Conservation (phyloP, 2,113 vertebrate genomes). For the Paralichthys olivaceus region DNA sequence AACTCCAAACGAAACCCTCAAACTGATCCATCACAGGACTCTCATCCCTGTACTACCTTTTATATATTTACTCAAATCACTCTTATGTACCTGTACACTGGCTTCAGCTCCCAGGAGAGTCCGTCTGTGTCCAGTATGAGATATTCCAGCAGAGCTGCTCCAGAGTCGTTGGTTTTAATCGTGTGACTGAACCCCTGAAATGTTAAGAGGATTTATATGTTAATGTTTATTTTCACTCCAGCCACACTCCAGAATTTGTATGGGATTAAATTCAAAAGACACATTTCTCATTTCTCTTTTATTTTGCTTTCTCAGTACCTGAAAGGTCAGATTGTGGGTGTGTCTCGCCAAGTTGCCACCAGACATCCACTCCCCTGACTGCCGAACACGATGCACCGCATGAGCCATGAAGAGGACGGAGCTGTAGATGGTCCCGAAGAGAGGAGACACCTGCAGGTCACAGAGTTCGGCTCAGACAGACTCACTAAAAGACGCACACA, state of each 20-base stretch:
- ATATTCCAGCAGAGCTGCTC: slow-evolving; percentile 73
- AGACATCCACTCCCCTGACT: slow-evolving; percentile 79
- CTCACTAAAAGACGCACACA: not conserved
- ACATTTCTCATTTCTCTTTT: too few species aligned
- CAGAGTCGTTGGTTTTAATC: slow-evolving; percentile 74
- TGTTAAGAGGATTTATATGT: not conserved
- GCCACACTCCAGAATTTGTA: too few species aligned
- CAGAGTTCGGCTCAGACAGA: not conserved
- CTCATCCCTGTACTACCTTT: too few species aligned
- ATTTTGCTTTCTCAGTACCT: slow-evolving; percentile 58
- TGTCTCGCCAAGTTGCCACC: slow-evolving; percentile 82
- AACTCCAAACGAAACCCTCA: too few species aligned
- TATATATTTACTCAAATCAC: not conserved
- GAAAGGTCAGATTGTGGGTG: slow-evolving; percentile 66
- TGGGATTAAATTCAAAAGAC: too few species aligned
- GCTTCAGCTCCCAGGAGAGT: slow-evolving; percentile 74
- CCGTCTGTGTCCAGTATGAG: slow-evolving; percentile 85
- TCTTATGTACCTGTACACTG: slow-evolving; percentile 69
- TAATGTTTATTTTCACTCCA: not conserved
- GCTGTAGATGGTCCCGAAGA: slow-evolving; percentile 94
- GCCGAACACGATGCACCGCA: slow-evolving; percentile 72
- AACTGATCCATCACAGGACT: too few species aligned
- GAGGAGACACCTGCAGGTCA: slow-evolving; percentile 87
- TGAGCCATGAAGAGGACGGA: slow-evolving; percentile 86
- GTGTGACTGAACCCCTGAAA: slow-evolving; percentile 80